These are phyloP conservation scores for Horisme vitalbata DNA, from an alignment of 2,888 invertebrate species.

Conservation along the genomic window DNA sequence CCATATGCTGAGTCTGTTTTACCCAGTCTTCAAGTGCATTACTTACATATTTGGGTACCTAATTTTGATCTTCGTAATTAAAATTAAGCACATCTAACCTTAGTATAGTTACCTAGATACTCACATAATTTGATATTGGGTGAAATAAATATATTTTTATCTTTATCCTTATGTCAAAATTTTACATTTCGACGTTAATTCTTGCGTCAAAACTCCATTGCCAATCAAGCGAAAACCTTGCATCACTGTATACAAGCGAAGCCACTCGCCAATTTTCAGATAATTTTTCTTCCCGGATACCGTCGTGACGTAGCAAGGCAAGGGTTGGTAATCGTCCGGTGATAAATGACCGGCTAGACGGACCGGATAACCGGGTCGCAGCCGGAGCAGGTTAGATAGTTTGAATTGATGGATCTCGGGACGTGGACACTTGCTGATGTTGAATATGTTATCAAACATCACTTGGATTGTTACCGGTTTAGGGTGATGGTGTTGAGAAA, in stretches of 20 bases:
- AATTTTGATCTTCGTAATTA: too few relatives aligned
- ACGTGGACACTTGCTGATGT: conserved; percentile 17
- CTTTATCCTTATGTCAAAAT: too few relatives aligned
- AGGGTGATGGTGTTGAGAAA: background rate
- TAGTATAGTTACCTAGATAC: too few relatives aligned
- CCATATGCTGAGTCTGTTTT: too few relatives aligned
- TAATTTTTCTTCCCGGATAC: conserved; percentile 71
- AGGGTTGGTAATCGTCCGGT: conserved; percentile 69
- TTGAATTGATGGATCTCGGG: conserved; percentile 58
- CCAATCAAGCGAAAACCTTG: conserved; percentile 5
- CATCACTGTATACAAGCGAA: background rate
- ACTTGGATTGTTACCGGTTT: background rate
- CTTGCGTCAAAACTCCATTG: background rate
- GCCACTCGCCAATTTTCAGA: conserved; percentile 42
- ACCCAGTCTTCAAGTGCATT: too few relatives aligned
- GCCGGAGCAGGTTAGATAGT: conserved; percentile 58
- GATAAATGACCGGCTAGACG: conserved; percentile 67
- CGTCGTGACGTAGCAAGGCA: conserved; percentile 50
- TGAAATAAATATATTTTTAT: too few relatives aligned
- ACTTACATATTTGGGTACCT: too few relatives aligned
- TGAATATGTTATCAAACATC: conserved; percentile 20
- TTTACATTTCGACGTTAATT: too few relatives aligned
- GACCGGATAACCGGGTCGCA: conserved; percentile 65
- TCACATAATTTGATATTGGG: too few relatives aligned
- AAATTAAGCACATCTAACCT: too few relatives aligned